Evolutionary conservation across 2,113 vertebrate species (phyloP), one percentile per base, ranked within the genome.

Genomic region (Brachypteracias leptosomus): DNA sequence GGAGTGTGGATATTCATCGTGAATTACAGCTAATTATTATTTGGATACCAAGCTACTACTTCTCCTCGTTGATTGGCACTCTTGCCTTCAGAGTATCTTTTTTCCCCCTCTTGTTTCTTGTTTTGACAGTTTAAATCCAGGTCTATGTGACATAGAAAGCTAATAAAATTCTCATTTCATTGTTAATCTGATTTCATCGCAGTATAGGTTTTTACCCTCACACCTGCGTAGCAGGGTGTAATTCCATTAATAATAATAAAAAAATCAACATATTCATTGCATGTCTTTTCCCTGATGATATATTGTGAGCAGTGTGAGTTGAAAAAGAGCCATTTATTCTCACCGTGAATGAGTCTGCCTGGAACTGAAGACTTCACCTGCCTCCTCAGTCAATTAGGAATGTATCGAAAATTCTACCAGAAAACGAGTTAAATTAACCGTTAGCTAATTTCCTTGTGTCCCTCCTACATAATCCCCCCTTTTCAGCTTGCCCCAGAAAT

Each of bases 351-450:
- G 98, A 98, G 98, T 95, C 98, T 97, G 98, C 98, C 98, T 99
- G 98, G 98, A 98, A 98, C 98, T 98, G 98, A 98, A 96, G 98
- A 98, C 98, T 99, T 99, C 99, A 99, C 99, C 99, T 99, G 99
- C 99, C 99, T 99, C 98, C 98, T 99, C 98, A 98, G 99, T 99
- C 99, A 99, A 99, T 99, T 99, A 99, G 99, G 99, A 99, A 99
- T 99, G 99, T 99, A 99, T 99, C 99, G 98, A 99, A 98, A 99
- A 99, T 98, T 99, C 98, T 98, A 98, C 98, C 98, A 98, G 99
- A 99, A 98, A 99, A 98, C 98, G 98, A 99, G 99, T 99, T 99
- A 99, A 99, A 99, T 99, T 99, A 99, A 99, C 98, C 99, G 98
- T 99, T 98, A 72, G 94, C 98, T 99, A 99, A 99, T 99, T 99